Evolutionary conservation across 1,140 invertebrate species (phyloP).

Genomic region (Spodoptera frugiperda): DNA sequence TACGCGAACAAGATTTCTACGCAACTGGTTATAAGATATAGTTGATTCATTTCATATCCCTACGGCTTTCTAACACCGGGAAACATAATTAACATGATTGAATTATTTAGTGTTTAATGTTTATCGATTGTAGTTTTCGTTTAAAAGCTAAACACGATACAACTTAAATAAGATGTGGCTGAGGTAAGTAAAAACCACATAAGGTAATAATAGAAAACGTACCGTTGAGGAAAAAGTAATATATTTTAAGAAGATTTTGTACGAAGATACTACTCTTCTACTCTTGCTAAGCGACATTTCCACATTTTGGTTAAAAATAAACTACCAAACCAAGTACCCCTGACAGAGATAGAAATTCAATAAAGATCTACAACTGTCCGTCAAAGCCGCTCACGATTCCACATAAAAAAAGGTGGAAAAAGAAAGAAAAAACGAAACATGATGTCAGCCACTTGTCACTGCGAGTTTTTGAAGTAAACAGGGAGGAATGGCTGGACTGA

Average conservation of each 20-base stretch:
- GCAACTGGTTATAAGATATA: constrained; percentile 49
- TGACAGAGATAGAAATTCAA: constrained; percentile 1
- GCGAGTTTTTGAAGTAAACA: constrained; percentile 19
- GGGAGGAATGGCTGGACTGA: not conserved
- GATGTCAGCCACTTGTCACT: constrained; percentile 17
- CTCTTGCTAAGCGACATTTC: no score
- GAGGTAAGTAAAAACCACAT: no score
- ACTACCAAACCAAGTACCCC: not conserved
- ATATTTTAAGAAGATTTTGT: no score
- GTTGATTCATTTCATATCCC: constrained; percentile 46
- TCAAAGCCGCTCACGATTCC: not conserved
- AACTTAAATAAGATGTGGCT: no score
- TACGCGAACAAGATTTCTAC: constrained; percentile 47
- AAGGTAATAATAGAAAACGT: no score
- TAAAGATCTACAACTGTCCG: constrained; percentile 1
- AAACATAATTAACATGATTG: constrained; percentile 25
- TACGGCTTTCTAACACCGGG: constrained; percentile 28
- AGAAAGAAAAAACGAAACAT: not conserved
- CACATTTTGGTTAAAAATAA: not conserved
- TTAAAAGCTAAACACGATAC: no score
- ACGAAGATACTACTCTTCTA: no score
- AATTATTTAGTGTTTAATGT: constrained; percentile 15
- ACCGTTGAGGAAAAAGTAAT: no score
- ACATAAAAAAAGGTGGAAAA: not conserved
- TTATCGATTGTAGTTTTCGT: constrained; percentile 2